Base-by-base conservation (phyloP, 2,888 invertebrate genomes). In the Epistrophe eligans region DNA sequence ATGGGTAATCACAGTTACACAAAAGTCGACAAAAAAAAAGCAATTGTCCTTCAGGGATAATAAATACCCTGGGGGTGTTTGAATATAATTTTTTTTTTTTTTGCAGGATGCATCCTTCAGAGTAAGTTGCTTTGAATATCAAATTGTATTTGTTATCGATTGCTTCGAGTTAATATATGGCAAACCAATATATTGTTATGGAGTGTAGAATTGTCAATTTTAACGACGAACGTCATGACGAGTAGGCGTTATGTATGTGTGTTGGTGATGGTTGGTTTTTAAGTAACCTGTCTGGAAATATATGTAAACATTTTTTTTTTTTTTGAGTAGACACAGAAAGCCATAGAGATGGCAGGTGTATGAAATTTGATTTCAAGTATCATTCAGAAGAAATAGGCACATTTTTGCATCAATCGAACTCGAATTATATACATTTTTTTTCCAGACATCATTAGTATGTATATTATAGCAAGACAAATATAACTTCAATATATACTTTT, bases 1-100 rank as follows among this genome's bases (percentile, higher is more conserved):
- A 7, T 45, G 45, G 45, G n/a, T n/a, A 45, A 45, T 45, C 32
- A 57, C 50, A 35, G 50, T 43, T 58, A 57, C 48, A 45, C 76
- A 48, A 70, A 19, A 64, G 28, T 67, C 45, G 60, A 60, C 74
- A n/a, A n/a, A n/a, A n/a, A n/a, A n/a, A n/a, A n/a, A n/a, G n/a
- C n/a, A n/a, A n/a, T n/a, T n/a, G 67, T 32, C 35, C 58, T 58
- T 58, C 38, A 15, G 19, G 19, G 11, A 11, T 19, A 38, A 24
- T 24, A 38, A 38, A 40, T 19, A 60, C 43, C 40, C 10, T 43
- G 24, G 43, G 13, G 7, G 1, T 43, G 8, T 24, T 43, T 24
- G 13, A 11, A 38, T 58, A 10, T 58, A 40, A 11, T 13, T 28
- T n/a, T 15, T 4, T 55, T 55, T 15, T 32, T 6, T 38, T 19